These are phyloP conservation scores for Trogon melanurus DNA, from an alignment of 2,113 vertebrate genomes.

Conservation along the genomic window DNA sequence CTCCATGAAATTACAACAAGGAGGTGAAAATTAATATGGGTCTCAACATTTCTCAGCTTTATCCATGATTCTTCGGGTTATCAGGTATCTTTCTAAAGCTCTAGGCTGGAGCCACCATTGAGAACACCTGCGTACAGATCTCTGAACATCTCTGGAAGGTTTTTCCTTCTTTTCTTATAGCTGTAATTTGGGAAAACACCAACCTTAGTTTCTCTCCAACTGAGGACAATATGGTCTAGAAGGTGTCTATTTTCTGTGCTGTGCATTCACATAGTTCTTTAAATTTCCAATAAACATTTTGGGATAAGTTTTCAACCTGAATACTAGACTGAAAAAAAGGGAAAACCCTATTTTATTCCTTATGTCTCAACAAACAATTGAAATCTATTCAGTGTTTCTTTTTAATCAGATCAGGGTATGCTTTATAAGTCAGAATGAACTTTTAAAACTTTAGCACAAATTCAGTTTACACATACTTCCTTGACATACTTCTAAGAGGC, in stretches of 20 bases:
- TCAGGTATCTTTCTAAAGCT: not conserved
- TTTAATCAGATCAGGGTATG: not conserved
- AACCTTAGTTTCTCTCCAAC: not conserved
- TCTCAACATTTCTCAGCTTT: not conserved
- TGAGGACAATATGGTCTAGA: not conserved
- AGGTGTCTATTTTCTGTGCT: not conserved
- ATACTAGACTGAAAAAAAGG: not conserved
- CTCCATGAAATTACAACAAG: not conserved
- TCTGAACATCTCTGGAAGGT: not conserved
- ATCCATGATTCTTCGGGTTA: not conserved
- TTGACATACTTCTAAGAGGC: not conserved
- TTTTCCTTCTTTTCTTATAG: not conserved
- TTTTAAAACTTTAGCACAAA: not conserved
- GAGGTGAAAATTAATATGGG: not conserved
- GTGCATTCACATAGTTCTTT: not conserved
- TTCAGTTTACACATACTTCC: not conserved
- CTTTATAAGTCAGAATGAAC: not conserved
- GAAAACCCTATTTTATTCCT: not conserved
- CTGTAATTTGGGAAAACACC: not conserved
- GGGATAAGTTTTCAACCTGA: not conserved
- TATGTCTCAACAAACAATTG: not conserved
- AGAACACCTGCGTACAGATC: not conserved
- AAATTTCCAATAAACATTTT: not conserved
- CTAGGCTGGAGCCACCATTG: not conserved
- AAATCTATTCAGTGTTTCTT: not conserved